phyloP scores from a whole-genome alignment of 1,140 invertebrate genomes.

The Drosophila willistoni region DNA sequence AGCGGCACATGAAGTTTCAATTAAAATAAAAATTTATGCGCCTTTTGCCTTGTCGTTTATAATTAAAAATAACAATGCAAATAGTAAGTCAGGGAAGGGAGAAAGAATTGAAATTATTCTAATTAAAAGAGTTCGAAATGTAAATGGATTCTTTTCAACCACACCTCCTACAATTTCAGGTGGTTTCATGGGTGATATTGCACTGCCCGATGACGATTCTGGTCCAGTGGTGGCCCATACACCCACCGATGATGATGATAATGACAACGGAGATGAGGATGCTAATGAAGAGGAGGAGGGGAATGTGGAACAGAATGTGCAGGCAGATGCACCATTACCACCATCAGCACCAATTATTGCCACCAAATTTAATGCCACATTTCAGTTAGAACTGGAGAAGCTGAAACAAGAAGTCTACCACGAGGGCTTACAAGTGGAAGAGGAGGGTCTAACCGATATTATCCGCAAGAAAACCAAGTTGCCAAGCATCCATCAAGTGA shows the following conservation, averaged over 20 bases:
- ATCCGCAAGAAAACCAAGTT: conserved; percentile 87
- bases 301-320: conserved; percentile 2
- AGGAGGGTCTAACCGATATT: conserved; percentile 90
- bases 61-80: conserved; percentile 71
- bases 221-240: conserved; percentile 72
- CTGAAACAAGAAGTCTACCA: conserved; percentile 90
- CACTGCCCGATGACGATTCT: conserved; percentile 86
- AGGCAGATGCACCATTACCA: conserved; percentile 59
- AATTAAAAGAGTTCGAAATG: conserved; percentile 36
- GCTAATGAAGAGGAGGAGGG: conserved; percentile 22
- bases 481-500: conserved; percentile 70
- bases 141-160: conserved; percentile 13
- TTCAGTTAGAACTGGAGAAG: conserved; percentile 89
- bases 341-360: neutral
- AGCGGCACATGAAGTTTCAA: conserved; percentile 72
- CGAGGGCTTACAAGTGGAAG: conserved; percentile 91
- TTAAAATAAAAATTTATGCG: conserved; percentile 71
- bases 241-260: conserved; percentile 69
- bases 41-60: conserved; percentile 47
- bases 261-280: conserved; percentile 6
- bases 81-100: conserved; percentile 14
- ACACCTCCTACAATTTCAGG: conserved; percentile 83
- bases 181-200: conserved; percentile 92
- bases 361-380: conserved; percentile 85
- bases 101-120: conserved; percentile 19